phyloP scores from a whole-genome alignment of 1,140 invertebrate species.

The Drosophila lacteicornis region DNA sequence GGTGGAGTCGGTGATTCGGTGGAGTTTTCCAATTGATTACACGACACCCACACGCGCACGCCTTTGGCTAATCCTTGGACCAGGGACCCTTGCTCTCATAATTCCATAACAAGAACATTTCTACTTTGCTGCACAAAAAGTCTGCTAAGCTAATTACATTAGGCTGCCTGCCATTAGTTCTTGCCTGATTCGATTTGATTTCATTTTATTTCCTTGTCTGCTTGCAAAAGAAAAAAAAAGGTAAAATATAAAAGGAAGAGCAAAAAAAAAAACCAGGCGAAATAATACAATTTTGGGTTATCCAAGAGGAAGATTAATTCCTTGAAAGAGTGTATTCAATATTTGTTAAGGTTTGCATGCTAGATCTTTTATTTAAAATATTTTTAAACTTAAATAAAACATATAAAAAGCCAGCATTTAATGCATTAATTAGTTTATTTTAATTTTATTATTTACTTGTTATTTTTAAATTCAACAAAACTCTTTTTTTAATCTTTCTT shows the following conservation, averaged over 20 bases:
- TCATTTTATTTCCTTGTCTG: conserved; percentile 25
- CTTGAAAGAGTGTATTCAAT: background rate
- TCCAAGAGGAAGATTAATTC: background rate
- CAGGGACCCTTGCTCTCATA: conserved; percentile 43
- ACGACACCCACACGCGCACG: conserved; percentile 41
- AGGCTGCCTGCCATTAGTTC: conserved; percentile 66
- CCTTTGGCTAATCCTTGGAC: conserved; percentile 53
- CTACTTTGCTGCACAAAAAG: conserved; percentile 44
- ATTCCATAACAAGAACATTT: conserved; percentile 69
- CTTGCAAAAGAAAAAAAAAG: background rate
- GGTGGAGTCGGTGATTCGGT: conserved; percentile 1
- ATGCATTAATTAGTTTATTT: background rate
- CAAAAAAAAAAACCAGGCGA: background rate
- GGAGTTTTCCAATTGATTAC: conserved; percentile 66
- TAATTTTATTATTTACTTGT: background rate
- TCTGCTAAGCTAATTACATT: conserved; percentile 61
- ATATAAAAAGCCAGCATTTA: background rate
- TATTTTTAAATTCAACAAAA: background rate
- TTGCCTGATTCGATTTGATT: conserved; percentile 72
- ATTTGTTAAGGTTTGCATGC: background rate
- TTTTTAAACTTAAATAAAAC: background rate
- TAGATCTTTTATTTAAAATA: background rate
- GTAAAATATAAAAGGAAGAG: background rate
- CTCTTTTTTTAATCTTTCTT: too few relatives aligned
- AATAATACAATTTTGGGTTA: conserved; percentile 6